Evolutionary conservation across 1,140 invertebrate genomes (phyloP).

Genomic region (Drosophila trapezifrons): DNA sequence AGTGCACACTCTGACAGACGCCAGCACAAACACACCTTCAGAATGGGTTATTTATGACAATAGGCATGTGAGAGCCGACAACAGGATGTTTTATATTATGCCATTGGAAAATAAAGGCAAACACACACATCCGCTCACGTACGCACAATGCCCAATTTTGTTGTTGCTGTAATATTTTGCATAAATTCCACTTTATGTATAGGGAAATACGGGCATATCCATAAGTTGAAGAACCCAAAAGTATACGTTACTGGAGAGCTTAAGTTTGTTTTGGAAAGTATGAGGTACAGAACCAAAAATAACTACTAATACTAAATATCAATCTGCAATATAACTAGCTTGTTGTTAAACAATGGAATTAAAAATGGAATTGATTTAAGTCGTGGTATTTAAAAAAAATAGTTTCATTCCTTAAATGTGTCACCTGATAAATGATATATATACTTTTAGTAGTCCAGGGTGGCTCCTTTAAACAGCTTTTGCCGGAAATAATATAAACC

Average conservation of each 20-base stretch:
- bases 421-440: not conserved
- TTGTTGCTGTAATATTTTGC: constrained; percentile 63
- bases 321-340: not conserved
- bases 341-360: no score
- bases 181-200: constrained; percentile 48
- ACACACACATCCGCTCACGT: constrained; percentile 42
- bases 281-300: not conserved
- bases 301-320: no score
- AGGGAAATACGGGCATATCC: constrained; percentile 9
- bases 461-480: not conserved
- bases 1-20: constrained; percentile 26
- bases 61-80: constrained; percentile 57
- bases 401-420: not conserved
- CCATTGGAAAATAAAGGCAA: constrained; percentile 53
- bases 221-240: not conserved
- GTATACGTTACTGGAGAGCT: not conserved
- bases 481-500: not conserved
- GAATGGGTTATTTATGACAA: constrained; percentile 68
- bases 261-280: not conserved
- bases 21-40: constrained; percentile 53
- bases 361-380: not conserved
- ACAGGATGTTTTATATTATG: constrained; percentile 81
- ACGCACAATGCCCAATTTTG: constrained; percentile 32
- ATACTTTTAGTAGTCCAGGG: not conserved
- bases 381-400: not conserved